Base-by-base conservation (phyloP, 2,797 vertebrate species). In the Alfaro cultratus region DNA sequence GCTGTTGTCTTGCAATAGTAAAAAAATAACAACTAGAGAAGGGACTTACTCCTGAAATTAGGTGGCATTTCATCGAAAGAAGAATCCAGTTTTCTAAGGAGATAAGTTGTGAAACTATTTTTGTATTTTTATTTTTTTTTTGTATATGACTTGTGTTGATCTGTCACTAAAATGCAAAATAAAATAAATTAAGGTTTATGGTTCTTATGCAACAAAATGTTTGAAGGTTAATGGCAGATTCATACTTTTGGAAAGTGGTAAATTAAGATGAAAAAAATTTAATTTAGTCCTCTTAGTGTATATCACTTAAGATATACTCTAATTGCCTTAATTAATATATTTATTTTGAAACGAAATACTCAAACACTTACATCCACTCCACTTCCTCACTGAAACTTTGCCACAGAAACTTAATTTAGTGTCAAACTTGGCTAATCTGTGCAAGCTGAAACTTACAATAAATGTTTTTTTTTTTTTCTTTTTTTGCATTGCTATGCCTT, bases 31-130 rank as follows among this genome's bases (percentile, higher is more conserved):
- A 51, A 75, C 11, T 8, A 4, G 21, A 83, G 60, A 78, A 53
- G 18, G 64, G 1, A 88, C 78, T 49, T 39, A 11, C 36, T 43
- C 55, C 16, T 60, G 29, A 78, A 80, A 79, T 57, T 74, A 46
- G 12, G 8, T 1, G 26, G 13, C 1, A 46, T 71, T 80, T 74
- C 84, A 75, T 85, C 31, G 62, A 64, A 84, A 75, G 34, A 11
- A 39, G 46, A 84, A 83, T 36, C 74, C 9, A 1, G n/a, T 39
- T 49, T 39, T 79, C 67, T 85, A 77, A 88, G 62, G 84, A 79
- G 76, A 89, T 80, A 81, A 86, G 2, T 6, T 75, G 77, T 89
- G 84, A 78, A 72, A 84, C 67, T 43, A 75, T 88, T 88, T 88
- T 79, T 74, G 84, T 74, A 82, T 79, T 43, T 5, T 39, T 39